Base-by-base conservation (phyloP, 2,888 invertebrate species). In the Pristionchus arcanus region DNA sequence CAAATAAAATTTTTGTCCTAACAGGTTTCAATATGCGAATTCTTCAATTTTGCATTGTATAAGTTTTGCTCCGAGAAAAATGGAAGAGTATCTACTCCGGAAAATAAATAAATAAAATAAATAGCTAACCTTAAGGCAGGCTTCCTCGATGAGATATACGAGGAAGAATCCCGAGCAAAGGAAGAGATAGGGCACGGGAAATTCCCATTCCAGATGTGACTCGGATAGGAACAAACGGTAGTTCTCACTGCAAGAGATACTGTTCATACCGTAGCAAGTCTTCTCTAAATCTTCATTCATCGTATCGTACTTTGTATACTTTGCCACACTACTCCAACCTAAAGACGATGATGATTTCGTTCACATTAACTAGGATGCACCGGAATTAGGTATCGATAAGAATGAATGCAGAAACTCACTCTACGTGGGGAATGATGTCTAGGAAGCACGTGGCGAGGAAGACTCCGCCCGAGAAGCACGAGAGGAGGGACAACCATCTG, bases 401-500 rank as follows among this genome's bases (percentile, higher is more conserved):
- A 49, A 34, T n/a, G 21, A 77, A 37, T 34, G 28, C 59, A 25
- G 9, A 9, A 28, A 91, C 92, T 77, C 55, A 94, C 94, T 91
- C 91, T 55, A 94, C 93, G 88, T 94, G 94, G 4, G 94, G 94
- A 66, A 94, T 91, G n/a, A 94, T 93, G 90, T 94, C 94, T 34
- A 94, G 90, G 88, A 94, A 94, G 90, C 94, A 94, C 19, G 94
- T 94, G 31, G 91, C 94, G 92, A 94, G 92, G 90, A 94, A 94
- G n/a, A 94, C 94, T 28, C 94, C 94, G n/a, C 94, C 94, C 21
- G 94, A 95, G 90, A 94, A 94, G 89, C 94, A 94, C 15, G 94
- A 94, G 13, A 94, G 87, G 55, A 94, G 91, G 21, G 94, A 94
- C 21, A 94, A 89, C 92, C 92, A 93, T 74, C 90, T 90, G 31